Evolutionary conservation across 2,113 vertebrate species (phyloP).

Genomic region (Otis tarda): DNA sequence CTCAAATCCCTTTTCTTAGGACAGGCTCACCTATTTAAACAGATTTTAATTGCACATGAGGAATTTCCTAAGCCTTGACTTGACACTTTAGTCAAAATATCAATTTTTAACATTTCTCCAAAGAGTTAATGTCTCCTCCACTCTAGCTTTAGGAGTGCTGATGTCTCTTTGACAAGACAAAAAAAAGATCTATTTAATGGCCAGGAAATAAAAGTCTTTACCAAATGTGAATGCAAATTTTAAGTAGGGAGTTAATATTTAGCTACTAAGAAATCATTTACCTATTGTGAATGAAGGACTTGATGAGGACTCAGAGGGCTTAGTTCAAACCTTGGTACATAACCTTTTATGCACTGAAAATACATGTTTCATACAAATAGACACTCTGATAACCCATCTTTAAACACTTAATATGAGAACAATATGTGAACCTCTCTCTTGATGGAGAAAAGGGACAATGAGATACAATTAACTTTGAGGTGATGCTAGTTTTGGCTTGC

Average conservation of each 20-base stretch:
- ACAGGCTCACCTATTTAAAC: background rate
- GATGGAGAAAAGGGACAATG: background rate
- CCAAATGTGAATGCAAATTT: constrained; percentile 8
- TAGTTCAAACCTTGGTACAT: background rate
- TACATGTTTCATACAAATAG: background rate
- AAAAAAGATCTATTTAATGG: background rate
- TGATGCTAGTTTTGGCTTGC: background rate
- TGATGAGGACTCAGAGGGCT: background rate
- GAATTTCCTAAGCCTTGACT: background rate
- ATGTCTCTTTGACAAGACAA: background rate
- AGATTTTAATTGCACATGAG: background rate
- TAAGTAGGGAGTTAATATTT: constrained; percentile 17
- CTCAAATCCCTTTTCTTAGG: background rate
- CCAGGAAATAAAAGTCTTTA: background rate
- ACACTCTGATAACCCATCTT: background rate
- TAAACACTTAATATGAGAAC: background rate
- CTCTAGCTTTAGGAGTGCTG: background rate
- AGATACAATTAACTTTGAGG: background rate
- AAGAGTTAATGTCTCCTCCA: background rate
- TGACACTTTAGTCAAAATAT: background rate
- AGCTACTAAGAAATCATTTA: constrained; percentile 7
- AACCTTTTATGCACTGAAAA: constrained; percentile 11
- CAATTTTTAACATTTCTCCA: background rate
- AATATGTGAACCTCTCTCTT: background rate
- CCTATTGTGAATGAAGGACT: constrained; percentile 6